Conservation (phyloP, 92 coral and sea anemone species). For the Desmophyllum pertusum region DNA sequence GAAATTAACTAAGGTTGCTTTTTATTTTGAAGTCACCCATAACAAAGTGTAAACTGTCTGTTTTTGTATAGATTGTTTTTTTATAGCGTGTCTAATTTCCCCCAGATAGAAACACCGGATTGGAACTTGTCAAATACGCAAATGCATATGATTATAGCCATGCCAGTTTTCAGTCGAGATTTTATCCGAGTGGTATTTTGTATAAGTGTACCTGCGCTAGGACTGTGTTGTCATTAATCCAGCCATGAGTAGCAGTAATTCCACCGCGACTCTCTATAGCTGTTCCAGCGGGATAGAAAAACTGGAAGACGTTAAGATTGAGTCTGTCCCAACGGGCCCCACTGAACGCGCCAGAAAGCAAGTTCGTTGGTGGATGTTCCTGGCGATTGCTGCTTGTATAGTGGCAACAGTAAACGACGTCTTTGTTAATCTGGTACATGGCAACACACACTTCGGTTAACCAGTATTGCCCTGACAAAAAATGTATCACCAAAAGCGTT, state of each 20-base stretch:
- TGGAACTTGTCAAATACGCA: neutral
- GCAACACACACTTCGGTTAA: constrained; percentile 1
- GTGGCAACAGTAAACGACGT: constrained; percentile 37
- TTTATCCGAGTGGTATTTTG: neutral
- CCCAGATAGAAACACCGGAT: too few species aligned
- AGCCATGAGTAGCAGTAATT: neutral
- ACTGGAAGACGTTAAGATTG: neutral
- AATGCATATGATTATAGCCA: neutral
- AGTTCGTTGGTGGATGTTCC: constrained; percentile 31
- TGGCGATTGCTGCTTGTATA: constrained; percentile 30
- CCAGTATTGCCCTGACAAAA: neutral
- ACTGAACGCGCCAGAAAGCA: neutral
- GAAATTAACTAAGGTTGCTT: neutral
- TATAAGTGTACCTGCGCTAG: neutral
- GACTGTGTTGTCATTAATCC: neutral
- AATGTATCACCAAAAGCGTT: neutral
- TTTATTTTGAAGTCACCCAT: neutral
- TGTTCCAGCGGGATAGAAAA: neutral
- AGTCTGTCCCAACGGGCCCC: neutral
- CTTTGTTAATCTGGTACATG: constrained; percentile 54
- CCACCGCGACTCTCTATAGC: neutral
- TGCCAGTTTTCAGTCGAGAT: neutral
- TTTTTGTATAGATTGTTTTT: too few species aligned
- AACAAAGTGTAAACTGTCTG: neutral
- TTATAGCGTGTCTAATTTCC: too few species aligned